Conservation (phyloP, 2,888 invertebrate genomes). For the Arge pagana region DNA sequence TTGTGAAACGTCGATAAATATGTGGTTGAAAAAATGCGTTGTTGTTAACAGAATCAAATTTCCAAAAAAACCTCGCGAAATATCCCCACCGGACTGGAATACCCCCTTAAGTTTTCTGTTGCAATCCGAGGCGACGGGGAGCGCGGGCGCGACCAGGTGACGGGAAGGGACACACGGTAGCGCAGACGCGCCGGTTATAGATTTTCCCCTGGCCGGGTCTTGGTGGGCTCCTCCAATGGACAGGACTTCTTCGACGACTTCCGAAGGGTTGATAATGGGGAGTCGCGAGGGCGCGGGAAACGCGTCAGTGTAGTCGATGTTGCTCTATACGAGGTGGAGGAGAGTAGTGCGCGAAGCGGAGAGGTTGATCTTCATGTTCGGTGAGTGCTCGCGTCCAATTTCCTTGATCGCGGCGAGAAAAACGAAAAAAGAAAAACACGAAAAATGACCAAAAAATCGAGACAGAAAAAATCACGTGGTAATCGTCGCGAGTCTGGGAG, state of each 20-base stretch:
- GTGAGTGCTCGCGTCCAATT: constrained; percentile 11
- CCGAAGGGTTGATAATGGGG: constrained; percentile 18
- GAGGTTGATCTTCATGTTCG: constrained; percentile 20
- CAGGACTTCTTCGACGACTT: constrained; percentile 23
- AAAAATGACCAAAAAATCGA: too few relatives aligned
- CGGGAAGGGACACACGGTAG: constrained; percentile 26
- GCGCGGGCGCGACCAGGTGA: constrained; percentile 7
- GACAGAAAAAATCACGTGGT: too few relatives aligned
- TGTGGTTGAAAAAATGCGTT: too few relatives aligned
- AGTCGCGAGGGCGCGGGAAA: constrained; percentile 31
- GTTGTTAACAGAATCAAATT: too few relatives aligned
- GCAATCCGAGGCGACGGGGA: too few relatives aligned
- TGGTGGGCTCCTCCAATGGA: constrained; percentile 22
- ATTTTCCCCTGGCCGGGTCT: constrained; percentile 44
- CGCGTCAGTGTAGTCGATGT: constrained; percentile 37
- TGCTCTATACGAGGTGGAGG: constrained; percentile 27
- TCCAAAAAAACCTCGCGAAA: too few relatives aligned
- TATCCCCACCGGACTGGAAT: too few relatives aligned
- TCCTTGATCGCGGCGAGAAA: too few relatives aligned
- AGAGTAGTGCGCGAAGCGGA: constrained; percentile 21
- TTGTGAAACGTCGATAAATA: too few relatives aligned
- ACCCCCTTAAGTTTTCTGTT: constrained; percentile 9
- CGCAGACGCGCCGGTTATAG: constrained; percentile 57
- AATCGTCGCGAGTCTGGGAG: too few relatives aligned
- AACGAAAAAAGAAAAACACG: too few relatives aligned